Conservation (phyloP, 2,888 invertebrate genomes). For the Zhuqinia jingwanae region DNA sequence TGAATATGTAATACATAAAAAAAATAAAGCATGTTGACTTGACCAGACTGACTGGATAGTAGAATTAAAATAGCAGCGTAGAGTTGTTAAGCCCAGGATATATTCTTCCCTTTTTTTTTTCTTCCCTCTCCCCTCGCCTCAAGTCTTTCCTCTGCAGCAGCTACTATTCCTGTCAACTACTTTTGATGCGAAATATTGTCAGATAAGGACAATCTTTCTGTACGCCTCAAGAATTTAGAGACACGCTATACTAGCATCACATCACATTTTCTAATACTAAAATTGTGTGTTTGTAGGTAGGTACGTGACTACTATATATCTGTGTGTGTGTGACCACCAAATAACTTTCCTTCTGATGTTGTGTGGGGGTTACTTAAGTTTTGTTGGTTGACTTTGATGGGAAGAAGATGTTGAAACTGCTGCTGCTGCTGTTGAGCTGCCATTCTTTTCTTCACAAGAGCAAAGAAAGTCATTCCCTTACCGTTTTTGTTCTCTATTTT, state of each 20-base stretch:
- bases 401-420: neutral
- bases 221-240: no score
- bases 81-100: neutral
- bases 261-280: neutral
- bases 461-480: neutral
- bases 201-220: no score
- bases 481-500: neutral
- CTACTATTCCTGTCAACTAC: no score
- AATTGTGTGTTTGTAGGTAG: no score
- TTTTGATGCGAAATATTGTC: no score
- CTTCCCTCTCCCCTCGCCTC: neutral
- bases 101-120: neutral
- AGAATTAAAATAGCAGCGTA: neutral
- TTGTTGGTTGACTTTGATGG: neutral
- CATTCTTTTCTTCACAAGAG: constrained; percentile 40
- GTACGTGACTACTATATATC: no score
- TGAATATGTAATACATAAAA: neutral
- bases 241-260: no score
- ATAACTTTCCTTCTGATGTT: neutral
- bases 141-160: neutral
- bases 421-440: constrained; percentile 3
- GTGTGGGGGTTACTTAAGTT: no score
- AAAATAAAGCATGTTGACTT: neutral
- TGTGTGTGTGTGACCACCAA: constrained; percentile 15
- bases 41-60: neutral